Evolutionary conservation across 2,888 invertebrate genomes (phyloP).

Genomic region (Sphinx pinastri): DNA sequence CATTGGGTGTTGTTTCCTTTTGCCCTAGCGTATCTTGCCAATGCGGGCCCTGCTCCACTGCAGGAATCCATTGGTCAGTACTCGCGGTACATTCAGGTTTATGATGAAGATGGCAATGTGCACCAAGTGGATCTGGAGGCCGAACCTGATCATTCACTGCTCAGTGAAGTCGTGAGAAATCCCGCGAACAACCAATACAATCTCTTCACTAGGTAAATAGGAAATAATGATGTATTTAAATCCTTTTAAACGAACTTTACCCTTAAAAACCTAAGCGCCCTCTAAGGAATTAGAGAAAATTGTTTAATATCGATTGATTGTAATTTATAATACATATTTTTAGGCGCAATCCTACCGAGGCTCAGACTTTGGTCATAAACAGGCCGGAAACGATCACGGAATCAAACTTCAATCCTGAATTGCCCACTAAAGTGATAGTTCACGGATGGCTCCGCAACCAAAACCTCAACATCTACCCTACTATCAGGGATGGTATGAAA

Average conservation of each 20-base stretch:
- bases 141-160: slow-evolving; percentile 44
- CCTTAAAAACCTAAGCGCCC: too few species aligned
- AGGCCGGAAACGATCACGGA: slow-evolving; percentile 45
- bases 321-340: slow-evolving; percentile 31
- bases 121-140: slow-evolving; percentile 53
- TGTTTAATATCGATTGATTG: too few species aligned
- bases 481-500: slow-evolving; percentile 50
- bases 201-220: slow-evolving; percentile 54
- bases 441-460: slow-evolving; percentile 60
- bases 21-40: slow-evolving; percentile 41
- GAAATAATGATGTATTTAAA: neutral
- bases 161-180: slow-evolving; percentile 47
- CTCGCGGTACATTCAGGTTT: slow-evolving; percentile 49
- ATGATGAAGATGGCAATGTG: slow-evolving; percentile 48
- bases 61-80: slow-evolving; percentile 36
- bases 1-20: neutral
- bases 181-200: slow-evolving; percentile 51
- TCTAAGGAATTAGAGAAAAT: too few species aligned
- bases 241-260: too few species aligned
- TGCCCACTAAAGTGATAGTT: slow-evolving; percentile 51
- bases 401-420: slow-evolving; percentile 52
- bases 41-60: slow-evolving; percentile 44
- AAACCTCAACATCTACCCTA: slow-evolving; percentile 45
- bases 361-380: slow-evolving; percentile 49
- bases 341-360: slow-evolving; percentile 47